Evolutionary conservation across 2,888 invertebrate species (phyloP).

Genomic region (Oligia latruncula): DNA sequence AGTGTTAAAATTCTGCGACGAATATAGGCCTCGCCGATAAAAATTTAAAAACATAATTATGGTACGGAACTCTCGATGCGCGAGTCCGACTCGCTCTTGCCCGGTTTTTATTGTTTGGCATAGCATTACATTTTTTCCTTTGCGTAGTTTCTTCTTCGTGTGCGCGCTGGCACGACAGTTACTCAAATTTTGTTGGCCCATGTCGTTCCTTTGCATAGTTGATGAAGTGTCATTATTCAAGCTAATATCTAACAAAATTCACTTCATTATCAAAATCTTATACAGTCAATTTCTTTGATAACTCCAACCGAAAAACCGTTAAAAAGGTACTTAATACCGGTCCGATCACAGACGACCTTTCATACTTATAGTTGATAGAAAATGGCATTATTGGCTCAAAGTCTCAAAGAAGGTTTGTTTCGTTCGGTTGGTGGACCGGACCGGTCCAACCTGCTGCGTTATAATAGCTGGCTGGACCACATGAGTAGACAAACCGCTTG

Average conservation of each 20-base stretch:
- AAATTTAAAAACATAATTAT: too few species aligned
- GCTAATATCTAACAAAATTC: neutral
- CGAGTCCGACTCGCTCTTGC: too few species aligned
- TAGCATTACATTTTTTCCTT: too few species aligned
- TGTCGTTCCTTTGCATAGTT: neutral
- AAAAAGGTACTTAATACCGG: neutral
- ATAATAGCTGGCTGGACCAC: constrained; percentile 16
- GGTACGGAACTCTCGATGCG: too few species aligned
- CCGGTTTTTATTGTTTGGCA: too few species aligned
- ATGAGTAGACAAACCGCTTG: too few species aligned
- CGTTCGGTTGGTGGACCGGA: constrained; percentile 31
- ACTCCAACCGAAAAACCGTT: neutral
- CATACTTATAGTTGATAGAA: constrained; percentile 12
- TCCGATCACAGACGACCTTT: neutral
- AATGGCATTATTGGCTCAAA: constrained; percentile 10
- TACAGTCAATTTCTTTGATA: neutral
- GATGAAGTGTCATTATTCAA: neutral
- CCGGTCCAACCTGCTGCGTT: constrained; percentile 4
- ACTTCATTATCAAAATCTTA: too few species aligned
- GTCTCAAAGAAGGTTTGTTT: constrained; percentile 18
- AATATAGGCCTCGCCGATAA: too few species aligned
- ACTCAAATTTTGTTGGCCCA: neutral
- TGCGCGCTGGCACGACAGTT: neutral
- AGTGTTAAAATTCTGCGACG: too few species aligned
- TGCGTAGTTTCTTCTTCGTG: neutral